phyloP scores from a whole-genome alignment of 2,888 invertebrate species.

The Incurvaria masculella region DNA sequence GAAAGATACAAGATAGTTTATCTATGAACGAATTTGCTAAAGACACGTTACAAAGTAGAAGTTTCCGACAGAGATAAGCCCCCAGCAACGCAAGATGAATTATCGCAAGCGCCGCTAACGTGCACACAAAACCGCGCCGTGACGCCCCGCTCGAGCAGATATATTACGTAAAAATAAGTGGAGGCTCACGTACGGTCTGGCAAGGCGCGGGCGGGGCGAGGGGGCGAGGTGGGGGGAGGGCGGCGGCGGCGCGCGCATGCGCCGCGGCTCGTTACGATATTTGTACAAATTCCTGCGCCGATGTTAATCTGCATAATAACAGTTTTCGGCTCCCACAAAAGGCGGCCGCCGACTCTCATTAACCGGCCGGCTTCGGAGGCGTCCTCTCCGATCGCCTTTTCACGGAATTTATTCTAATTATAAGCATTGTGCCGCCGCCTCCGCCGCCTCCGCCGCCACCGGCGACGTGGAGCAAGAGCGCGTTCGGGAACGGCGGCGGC shows the following conservation, averaged over 20 bases:
- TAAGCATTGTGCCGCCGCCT: background rate
- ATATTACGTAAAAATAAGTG: slow-evolving; percentile 20
- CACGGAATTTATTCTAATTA: background rate
- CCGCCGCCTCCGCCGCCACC: too few species aligned
- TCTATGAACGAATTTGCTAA: too few species aligned
- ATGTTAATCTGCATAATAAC: slow-evolving; percentile 59
- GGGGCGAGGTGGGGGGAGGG: slow-evolving; percentile 16
- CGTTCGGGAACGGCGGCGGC: too few species aligned
- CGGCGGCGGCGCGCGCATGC: slow-evolving; percentile 44
- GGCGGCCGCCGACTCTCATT: slow-evolving; percentile 49
- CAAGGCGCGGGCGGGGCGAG: background rate
- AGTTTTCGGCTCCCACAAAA: slow-evolving; percentile 42
- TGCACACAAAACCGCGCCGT: background rate
- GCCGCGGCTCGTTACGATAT: slow-evolving; percentile 44
- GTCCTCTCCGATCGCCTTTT: background rate
- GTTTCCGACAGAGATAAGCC: too few species aligned
- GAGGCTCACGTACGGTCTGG: background rate
- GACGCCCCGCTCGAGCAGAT: slow-evolving; percentile 32
- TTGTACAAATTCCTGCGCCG: slow-evolving; percentile 56
- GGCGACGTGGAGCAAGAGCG: too few species aligned
- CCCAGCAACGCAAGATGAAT: too few species aligned
- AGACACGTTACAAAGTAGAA: too few species aligned
- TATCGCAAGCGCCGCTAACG: too few species aligned
- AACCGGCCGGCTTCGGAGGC: slow-evolving; percentile 20
- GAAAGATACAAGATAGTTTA: too few species aligned